Conservation (phyloP, 2,797 vertebrate species). For the Muscicapa striata region DNA sequence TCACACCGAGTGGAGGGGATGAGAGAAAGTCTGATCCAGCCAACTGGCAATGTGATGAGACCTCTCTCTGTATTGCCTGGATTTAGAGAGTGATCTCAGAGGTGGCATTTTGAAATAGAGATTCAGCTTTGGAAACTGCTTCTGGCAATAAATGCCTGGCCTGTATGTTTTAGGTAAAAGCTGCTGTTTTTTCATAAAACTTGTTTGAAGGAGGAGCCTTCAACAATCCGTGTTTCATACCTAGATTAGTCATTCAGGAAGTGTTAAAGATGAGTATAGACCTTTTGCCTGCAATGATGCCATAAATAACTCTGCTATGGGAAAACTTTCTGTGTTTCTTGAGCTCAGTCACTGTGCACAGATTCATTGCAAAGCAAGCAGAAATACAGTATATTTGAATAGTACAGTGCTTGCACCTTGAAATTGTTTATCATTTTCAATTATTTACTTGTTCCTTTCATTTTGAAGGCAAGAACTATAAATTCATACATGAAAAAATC, state of each 20-base stretch:
- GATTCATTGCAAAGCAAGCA: neutral
- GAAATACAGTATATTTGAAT: neutral
- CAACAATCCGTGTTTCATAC: neutral
- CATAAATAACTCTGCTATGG: neutral
- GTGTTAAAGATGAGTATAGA: neutral
- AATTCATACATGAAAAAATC: neutral
- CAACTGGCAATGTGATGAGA: slow-evolving; percentile 21
- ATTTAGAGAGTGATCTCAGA: slow-evolving; percentile 51
- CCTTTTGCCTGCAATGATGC: neutral
- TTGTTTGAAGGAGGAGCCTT: neutral
- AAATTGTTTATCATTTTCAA: neutral
- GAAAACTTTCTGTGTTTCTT: neutral
- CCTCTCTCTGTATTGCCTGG: neutral
- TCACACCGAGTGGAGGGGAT: neutral
- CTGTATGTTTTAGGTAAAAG: neutral
- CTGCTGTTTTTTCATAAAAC: neutral
- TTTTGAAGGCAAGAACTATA: neutral
- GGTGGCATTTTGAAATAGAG: neutral
- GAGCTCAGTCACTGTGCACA: neutral
- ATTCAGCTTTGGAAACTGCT: slow-evolving; percentile 18
- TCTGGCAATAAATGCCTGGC: neutral
- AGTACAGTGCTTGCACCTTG: neutral
- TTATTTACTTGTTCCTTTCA: neutral
- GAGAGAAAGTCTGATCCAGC: slow-evolving; percentile 12
- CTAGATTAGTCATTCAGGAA: neutral